A percentile compares a stretch with the other conserved stretches of the same genome.
Evolutionary conservation across 2,113 vertebrate species (phyloP).

Genomic region (Epinephelus moara): DNA sequence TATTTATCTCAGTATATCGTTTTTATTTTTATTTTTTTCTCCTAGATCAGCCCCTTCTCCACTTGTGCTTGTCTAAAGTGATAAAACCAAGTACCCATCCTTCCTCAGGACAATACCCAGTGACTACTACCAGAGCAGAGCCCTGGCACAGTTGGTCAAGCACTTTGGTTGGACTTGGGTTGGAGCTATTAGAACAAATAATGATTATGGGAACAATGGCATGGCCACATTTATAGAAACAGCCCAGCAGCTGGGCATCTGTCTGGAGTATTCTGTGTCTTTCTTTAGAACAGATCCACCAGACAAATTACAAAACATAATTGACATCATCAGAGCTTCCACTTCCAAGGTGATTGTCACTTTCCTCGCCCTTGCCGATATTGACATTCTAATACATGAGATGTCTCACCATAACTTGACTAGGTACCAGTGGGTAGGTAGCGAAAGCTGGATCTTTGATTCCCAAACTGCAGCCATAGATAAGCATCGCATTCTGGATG

Average conservation of each 20-base stretch:
- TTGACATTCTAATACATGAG: constrained; percentile 67
- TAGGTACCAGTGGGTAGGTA: constrained; percentile 84
- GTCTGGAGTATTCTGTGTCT: constrained; percentile 73
- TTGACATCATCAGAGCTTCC: constrained; percentile 76
- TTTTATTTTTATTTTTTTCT: not conserved
- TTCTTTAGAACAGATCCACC: constrained; percentile 77
- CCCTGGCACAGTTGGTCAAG: constrained; percentile 74
- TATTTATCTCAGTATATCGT: not conserved
- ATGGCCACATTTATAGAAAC: constrained; percentile 74
- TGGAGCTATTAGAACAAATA: constrained; percentile 76
- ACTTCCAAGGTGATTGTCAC: constrained; percentile 79
- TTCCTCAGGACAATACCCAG: constrained; percentile 80
- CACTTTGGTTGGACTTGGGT: constrained; percentile 82
- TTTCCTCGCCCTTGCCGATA: constrained; percentile 74
- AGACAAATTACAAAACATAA: constrained; percentile 68
- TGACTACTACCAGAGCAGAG: constrained; percentile 80
- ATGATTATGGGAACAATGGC: constrained; percentile 81
- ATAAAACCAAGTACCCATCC: constrained; percentile 78
- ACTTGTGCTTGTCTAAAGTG: constrained; percentile 81
- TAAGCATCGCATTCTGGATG: constrained; percentile 70
- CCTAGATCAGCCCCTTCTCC: constrained; percentile 81
- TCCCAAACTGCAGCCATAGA: constrained; percentile 68
- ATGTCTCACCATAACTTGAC: constrained; percentile 77
- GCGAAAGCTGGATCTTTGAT: constrained; percentile 81
- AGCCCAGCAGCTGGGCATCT: constrained; percentile 72